Conservation (phyloP, 2,797 vertebrate genomes). For the Sparidentex hasta region DNA sequence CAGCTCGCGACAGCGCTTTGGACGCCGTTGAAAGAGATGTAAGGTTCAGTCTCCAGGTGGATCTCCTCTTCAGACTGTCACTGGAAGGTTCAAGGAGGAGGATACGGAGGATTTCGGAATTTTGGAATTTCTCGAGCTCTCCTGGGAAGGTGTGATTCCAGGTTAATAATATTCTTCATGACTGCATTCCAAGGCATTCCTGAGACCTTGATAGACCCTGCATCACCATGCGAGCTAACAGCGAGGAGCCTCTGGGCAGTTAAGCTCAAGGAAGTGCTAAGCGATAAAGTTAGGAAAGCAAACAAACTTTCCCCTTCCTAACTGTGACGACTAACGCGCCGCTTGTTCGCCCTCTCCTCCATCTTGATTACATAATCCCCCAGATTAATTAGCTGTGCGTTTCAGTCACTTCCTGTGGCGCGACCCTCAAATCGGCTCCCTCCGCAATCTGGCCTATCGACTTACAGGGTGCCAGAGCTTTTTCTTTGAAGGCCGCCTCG, state of each 20-base stretch:
- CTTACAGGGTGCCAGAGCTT: constrained; percentile 75
- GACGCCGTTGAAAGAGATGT: constrained; percentile 67
- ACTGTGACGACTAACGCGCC: constrained; percentile 40
- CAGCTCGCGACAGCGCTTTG: constrained; percentile 58
- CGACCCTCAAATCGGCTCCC: constrained; percentile 67
- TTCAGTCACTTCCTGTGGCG: constrained; percentile 77
- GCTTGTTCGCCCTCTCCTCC: constrained; percentile 44
- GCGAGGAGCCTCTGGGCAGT: neutral
- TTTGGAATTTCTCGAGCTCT: constrained; percentile 27
- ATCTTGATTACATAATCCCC: constrained; percentile 74
- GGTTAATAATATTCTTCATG: constrained; percentile 32
- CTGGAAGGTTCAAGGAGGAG: constrained; percentile 32
- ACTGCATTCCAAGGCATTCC: neutral
- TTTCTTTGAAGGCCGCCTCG: constrained; percentile 76
- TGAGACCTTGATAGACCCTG: neutral
- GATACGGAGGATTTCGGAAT: constrained; percentile 33
- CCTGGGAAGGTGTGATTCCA: constrained; percentile 11
- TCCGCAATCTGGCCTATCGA: constrained; percentile 79
- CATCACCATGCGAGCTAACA: neutral
- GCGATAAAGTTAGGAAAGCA: constrained; percentile 42
- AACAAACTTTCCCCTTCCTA: constrained; percentile 41
- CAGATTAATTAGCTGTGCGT: constrained; percentile 79
- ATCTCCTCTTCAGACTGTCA: constrained; percentile 52
- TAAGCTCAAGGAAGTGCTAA: constrained; percentile 7
- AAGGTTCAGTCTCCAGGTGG: constrained; percentile 69